Base-by-base conservation (phyloP, 2,797 vertebrate species). In the Todus mexicanus region DNA sequence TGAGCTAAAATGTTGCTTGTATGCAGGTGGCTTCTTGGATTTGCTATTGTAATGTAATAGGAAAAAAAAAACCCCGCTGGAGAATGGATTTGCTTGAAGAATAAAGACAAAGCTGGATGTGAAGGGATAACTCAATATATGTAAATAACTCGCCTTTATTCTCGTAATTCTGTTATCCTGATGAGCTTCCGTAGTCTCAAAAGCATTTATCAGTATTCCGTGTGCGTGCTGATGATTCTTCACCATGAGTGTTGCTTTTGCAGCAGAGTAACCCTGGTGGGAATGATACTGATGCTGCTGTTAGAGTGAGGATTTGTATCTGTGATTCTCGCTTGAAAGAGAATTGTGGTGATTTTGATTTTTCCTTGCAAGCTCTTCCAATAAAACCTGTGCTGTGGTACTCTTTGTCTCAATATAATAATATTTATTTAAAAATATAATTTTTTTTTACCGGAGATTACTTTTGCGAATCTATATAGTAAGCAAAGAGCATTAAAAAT, bases 201-300 rank as follows among this genome's bases (percentile, higher is more conserved):
- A 75, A 72, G 71, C 63, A 50, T 74, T 81, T 90, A 61, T 89
- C 85, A 81, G 70, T 90, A 78, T 93, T 94, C 90, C 9, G 4
- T 50, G 7, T 12, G 48, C 69, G 26, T 60, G 68, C 71, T 93
- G 90, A 57, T 74, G 84, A 70, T 82, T 68, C 92, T 26, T 51
- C 68, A 60, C 15, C 42, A 3, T 51, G 71, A 91, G 71, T 15
- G 9, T 48, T 43, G 20, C 31, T 90, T 31, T 47, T 88, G 79
- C 59, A 53, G 92, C 72, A 29, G 4, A 78, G 45, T 51, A 75
- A 79, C 70, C 74, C 79, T 87, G 20, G 69, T 15, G 88, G 88
- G 88, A 82, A 43, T 66, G 61, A 31, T 16, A 54, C 45, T 77
- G n/a, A 19, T 13, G 1, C 16, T 31, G 65, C 81, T 76, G 43